Evolutionary conservation across 2,888 invertebrate genomes (phyloP).

Genomic region (Macaria notata): DNA sequence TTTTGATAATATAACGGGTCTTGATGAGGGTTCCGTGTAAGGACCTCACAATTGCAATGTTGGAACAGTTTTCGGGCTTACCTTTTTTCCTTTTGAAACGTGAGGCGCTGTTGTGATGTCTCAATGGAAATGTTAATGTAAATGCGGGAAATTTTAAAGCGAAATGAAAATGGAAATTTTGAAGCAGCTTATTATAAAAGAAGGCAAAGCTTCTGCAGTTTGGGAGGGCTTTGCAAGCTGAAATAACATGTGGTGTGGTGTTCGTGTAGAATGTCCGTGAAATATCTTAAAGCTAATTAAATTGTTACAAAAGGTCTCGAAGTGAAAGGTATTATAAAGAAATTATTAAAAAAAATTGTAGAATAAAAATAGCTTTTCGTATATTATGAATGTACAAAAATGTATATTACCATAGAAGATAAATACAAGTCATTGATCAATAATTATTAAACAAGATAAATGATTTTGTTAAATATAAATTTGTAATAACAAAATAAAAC

Average conservation of each 20-base stretch:
- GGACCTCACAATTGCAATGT: slow-evolving; percentile 37
- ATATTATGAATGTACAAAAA: too few species aligned
- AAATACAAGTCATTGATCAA: too few species aligned
- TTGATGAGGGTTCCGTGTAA: slow-evolving; percentile 48
- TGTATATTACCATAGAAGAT: too few species aligned
- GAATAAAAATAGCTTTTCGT: too few species aligned
- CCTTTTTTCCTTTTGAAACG: slow-evolving; percentile 30
- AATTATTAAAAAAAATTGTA: too few species aligned
- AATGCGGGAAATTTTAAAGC: slow-evolving; percentile 18
- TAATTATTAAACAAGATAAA: too few species aligned
- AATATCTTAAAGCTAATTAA: too few species aligned
- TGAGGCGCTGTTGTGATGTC: slow-evolving; percentile 26
- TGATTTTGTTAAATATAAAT: too few species aligned
- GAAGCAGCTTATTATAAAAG: slow-evolving; percentile 13
- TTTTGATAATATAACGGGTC: slow-evolving; percentile 72
- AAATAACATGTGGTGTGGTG: slow-evolving; percentile 4
- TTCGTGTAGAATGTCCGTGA: too few species aligned
- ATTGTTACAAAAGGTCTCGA: too few species aligned
- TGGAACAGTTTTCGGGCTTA: slow-evolving; percentile 25
- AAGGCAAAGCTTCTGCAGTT: slow-evolving; percentile 4
- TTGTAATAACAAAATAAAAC: too few species aligned
- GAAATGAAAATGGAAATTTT: slow-evolving; percentile 18
- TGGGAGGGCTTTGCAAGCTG: slow-evolving; percentile 7
- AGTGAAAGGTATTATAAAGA: too few species aligned
- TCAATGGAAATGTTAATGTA: slow-evolving; percentile 25